Evolutionary conservation across 92 coral and sea anemone genomes (phyloP).

Genomic region (Zoanthus sociatus): DNA sequence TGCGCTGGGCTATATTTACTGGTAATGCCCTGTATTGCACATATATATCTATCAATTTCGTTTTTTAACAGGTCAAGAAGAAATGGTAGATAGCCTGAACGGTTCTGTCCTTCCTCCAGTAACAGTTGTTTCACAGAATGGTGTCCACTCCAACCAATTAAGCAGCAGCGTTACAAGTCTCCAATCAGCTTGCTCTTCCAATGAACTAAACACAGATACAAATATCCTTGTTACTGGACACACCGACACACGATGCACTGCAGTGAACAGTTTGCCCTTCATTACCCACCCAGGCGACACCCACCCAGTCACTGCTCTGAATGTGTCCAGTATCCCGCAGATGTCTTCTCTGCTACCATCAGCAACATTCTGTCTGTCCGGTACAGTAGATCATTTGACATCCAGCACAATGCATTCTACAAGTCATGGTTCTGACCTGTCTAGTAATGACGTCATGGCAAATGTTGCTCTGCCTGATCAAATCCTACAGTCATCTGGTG

Average conservation of each 20-base stretch:
- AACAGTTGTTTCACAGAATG: slow-evolving; percentile 54
- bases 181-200: background rate
- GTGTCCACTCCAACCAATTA: slow-evolving; percentile 14
- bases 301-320: background rate
- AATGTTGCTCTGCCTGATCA: slow-evolving; percentile 94
- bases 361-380: slow-evolving; percentile 22
- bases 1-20: too few relatives aligned
- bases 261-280: background rate
- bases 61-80: slow-evolving; percentile 73
- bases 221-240: slow-evolving; percentile 2
- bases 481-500: slow-evolving; percentile 87
- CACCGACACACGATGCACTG: background rate
- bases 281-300: background rate
- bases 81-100: slow-evolving; percentile 80
- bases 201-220: slow-evolving; percentile 11
- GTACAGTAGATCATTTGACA: slow-evolving; percentile 18
- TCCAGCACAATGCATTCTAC: slow-evolving; percentile 38
- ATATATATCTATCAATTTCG: background rate
- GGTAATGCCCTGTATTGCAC: too few relatives aligned
- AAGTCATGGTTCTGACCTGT: slow-evolving; percentile 46
- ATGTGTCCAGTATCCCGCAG: slow-evolving; percentile 19
- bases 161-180: slow-evolving; percentile 1
- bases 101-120: slow-evolving; percentile 72
- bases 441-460: slow-evolving; percentile 73
- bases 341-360: slow-evolving; percentile 27